phyloP scores from a whole-genome alignment of 2,797 vertebrate species.

The Sternarchorhynchus goeldii region DNA sequence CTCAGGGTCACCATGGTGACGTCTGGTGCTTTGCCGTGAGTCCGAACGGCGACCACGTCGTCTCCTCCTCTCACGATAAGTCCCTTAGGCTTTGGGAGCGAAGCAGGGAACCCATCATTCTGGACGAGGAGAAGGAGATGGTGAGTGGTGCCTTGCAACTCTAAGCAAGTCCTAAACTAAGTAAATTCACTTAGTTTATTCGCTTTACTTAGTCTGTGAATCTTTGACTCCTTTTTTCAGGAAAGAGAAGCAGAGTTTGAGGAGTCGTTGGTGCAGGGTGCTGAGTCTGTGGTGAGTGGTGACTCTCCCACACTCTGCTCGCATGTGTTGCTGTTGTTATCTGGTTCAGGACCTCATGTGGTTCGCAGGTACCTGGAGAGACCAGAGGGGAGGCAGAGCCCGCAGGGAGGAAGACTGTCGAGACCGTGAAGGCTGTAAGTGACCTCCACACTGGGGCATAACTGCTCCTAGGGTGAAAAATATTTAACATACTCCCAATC shows the following conservation, averaged over 20 bases:
- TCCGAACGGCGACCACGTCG: constrained; percentile 90
- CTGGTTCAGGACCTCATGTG: not conserved
- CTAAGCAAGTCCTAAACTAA: too few species aligned
- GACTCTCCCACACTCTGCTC: not conserved
- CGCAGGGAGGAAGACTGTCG: constrained; percentile 90
- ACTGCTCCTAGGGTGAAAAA: not conserved
- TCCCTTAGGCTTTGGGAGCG: constrained; percentile 96
- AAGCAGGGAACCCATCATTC: constrained; percentile 89
- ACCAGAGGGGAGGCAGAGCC: constrained; percentile 84
- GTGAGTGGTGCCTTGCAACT: constrained; percentile 69
- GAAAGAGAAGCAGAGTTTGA: constrained; percentile 94
- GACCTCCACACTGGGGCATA: not conserved
- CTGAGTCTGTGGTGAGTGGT: constrained; percentile 85
- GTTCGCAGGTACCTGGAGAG: constrained; percentile 90
- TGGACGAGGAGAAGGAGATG: constrained; percentile 95
- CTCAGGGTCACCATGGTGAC: constrained; percentile 92
- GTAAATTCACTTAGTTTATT: not conserved
- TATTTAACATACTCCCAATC: not conserved
- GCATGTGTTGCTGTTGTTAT: not conserved
- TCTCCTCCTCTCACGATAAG: constrained; percentile 93
- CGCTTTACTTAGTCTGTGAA: not conserved
- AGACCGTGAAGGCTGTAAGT: constrained; percentile 96
- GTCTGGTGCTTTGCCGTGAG: constrained; percentile 93
- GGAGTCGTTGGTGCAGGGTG: constrained; percentile 88
- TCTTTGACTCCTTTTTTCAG: constrained; percentile 65